A percentile compares a stretch with the other conserved stretches of the same genome.
Conservation (phyloP, 2,797 vertebrate species). For the Myotis daubentonii region DNA sequence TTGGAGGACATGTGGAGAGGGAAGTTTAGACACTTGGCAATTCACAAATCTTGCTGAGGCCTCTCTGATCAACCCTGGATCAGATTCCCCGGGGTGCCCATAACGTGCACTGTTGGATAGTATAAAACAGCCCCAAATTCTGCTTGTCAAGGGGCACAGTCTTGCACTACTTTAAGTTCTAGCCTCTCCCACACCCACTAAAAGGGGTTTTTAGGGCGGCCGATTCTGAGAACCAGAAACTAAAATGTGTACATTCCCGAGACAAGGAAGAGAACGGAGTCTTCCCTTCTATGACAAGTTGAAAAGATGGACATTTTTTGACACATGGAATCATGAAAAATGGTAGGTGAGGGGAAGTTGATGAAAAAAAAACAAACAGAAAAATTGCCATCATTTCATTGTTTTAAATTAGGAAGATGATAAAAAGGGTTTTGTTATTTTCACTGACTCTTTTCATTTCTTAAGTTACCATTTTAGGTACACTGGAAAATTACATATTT, state of each 20-base stretch:
- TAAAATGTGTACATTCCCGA: neutral
- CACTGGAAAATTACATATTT: neutral
- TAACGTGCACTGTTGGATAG: neutral
- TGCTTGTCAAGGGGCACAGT: neutral
- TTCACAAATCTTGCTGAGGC: neutral
- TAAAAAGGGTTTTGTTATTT: neutral
- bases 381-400: neutral
- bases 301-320: neutral
- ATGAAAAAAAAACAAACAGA: neutral
- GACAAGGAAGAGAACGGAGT: neutral
- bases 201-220: neutral
- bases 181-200: neutral
- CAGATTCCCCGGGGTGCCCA: neutral
- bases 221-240: neutral
- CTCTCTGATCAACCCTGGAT: neutral
- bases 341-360: neutral
- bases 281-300: neutral
- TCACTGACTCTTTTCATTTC: neutral
- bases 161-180: conserved; percentile 4
- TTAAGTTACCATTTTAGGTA: neutral
- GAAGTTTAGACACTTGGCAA: neutral
- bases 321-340: neutral
- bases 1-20: neutral
- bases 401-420: neutral
- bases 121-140: neutral